Evolutionary conservation across 1,140 invertebrate genomes (phyloP).

Genomic region (Micrasema minimum): DNA sequence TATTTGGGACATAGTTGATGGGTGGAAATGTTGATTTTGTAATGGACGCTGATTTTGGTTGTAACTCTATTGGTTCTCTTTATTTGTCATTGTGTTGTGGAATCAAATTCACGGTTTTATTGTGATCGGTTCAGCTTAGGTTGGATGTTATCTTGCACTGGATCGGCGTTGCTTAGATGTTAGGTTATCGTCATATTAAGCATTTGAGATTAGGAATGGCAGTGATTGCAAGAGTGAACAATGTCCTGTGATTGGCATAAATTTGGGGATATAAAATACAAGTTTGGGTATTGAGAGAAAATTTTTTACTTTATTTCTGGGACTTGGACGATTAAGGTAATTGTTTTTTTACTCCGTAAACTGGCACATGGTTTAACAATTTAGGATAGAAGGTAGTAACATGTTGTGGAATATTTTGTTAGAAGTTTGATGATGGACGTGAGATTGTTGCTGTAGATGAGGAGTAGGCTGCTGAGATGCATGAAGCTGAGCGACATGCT

Average conservation of each 20-base stretch:
- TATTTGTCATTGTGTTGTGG: conserved; percentile 29
- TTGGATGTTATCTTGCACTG: too few species aligned
- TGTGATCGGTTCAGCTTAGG: conserved; percentile 39
- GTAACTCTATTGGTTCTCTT: conserved; percentile 2
- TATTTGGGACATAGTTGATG: conserved; percentile 28
- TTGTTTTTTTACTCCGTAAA: conserved; percentile 41
- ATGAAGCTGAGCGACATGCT: conserved; percentile 34
- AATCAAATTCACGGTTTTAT: conserved; percentile 16
- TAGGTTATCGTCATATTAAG: too few species aligned
- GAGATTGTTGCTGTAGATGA: too few species aligned
- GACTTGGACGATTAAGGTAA: conserved; percentile 13
- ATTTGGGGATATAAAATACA: too few species aligned
- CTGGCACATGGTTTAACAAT: conserved; percentile 7
- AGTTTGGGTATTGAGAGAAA: too few species aligned
- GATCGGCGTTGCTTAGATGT: too few species aligned
- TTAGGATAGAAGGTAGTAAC: conserved; percentile 32
- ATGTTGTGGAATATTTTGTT: neutral
- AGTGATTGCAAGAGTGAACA: too few species aligned
- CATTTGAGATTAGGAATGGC: too few species aligned
- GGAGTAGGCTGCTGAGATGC: too few species aligned
- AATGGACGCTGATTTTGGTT: conserved; percentile 27
- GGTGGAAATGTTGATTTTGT: conserved; percentile 9
- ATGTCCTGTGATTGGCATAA: too few species aligned
- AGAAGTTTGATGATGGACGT: too few species aligned
- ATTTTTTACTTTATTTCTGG: too few species aligned